Conservation (phyloP, 2,113 vertebrate genomes). For the Anhinga anhinga region DNA sequence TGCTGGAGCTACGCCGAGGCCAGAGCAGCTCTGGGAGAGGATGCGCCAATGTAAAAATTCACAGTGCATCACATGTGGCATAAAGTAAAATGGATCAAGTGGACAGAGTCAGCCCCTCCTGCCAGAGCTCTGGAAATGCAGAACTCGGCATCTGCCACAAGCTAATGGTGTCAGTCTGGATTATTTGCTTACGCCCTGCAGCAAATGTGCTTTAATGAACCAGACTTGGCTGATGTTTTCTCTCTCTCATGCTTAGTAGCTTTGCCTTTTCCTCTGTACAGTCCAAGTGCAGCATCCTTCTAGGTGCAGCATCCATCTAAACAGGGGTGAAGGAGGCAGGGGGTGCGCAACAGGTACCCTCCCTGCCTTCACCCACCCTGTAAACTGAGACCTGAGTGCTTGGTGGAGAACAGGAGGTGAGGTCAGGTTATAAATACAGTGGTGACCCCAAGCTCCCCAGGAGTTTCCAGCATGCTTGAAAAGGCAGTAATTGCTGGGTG, state of each 20-base stretch:
- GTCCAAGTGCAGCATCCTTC: rapidly evolving
- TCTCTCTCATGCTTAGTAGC: not conserved
- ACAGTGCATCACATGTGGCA: not conserved
- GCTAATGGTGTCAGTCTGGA: not conserved
- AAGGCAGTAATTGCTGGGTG: not conserved
- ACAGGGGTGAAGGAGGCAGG: not conserved
- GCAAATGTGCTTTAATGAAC: not conserved
- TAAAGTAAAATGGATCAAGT: not conserved
- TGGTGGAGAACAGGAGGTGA: not conserved
- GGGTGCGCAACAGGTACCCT: not conserved
- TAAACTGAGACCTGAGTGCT: rapidly evolving
- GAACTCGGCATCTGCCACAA: not conserved
- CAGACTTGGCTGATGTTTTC: not conserved
- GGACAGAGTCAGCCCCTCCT: not conserved
- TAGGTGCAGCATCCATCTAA: not conserved
- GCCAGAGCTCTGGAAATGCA: not conserved
- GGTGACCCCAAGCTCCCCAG: not conserved
- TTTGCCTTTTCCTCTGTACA: not conserved
- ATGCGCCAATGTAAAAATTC: not conserved
- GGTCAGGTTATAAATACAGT: rapidly evolving
- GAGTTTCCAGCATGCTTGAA: not conserved
- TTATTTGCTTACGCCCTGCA: not conserved
- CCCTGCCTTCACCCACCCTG: not conserved
- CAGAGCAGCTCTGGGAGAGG: not conserved
- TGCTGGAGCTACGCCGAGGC: not conserved